These are phyloP conservation scores for Pteria penguin DNA, from an alignment of 2,888 invertebrate genomes.

Conservation along the genomic window DNA sequence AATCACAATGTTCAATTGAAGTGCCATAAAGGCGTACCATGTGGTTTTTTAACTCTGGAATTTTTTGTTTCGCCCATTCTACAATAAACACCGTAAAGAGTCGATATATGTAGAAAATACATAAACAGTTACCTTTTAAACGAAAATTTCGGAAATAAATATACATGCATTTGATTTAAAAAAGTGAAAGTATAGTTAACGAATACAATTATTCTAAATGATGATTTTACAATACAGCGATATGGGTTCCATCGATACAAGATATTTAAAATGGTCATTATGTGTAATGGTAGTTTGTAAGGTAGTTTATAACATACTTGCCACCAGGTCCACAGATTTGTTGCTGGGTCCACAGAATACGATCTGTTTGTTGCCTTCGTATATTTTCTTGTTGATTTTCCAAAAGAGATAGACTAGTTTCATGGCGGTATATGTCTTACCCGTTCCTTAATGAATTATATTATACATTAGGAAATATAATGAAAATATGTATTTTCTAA, in stretches of 20 bases:
- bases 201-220: too few relatives aligned
- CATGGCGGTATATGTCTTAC: conserved; percentile 73
- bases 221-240: too few relatives aligned
- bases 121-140: too few relatives aligned
- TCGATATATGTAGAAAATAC: too few relatives aligned
- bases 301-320: conserved; percentile 58
- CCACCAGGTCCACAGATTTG: conserved; percentile 75
- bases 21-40: conserved; percentile 75
- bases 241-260: too few relatives aligned
- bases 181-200: too few relatives aligned
- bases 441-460: conserved; percentile 73
- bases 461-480: too few relatives aligned
- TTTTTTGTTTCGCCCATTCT: not conserved
- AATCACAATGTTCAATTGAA: conserved; percentile 66
- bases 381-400: conserved; percentile 50
- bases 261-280: too few relatives aligned
- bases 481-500: too few relatives aligned
- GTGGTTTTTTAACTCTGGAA: conserved; percentile 49
- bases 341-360: conserved; percentile 76
- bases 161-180: too few relatives aligned
- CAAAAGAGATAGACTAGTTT: conserved; percentile 66
- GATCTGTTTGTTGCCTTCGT: conserved; percentile 59
- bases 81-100: not conserved
- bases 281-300: not conserved
- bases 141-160: too few relatives aligned